Evolutionary conservation across 2,888 invertebrate species (phyloP).

Genomic region (Eupsilia transversa): DNA sequence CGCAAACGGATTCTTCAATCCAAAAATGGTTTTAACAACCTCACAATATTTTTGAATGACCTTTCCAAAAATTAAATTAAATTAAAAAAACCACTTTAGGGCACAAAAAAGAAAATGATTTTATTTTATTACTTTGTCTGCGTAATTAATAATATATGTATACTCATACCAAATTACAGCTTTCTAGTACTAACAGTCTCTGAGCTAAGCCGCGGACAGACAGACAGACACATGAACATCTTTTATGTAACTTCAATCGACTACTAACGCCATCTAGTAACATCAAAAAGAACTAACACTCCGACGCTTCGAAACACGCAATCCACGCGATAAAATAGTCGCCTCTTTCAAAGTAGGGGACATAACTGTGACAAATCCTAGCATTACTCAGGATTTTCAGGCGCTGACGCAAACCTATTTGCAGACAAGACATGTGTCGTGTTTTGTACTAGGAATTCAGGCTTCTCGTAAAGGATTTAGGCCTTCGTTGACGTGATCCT

Average conservation of each 20-base stretch:
- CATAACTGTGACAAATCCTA: slow-evolving; percentile 60
- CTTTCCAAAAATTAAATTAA: too few relatives aligned
- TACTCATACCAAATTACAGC: too few relatives aligned
- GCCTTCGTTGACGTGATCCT: slow-evolving; percentile 29
- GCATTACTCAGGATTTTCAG: slow-evolving; percentile 67
- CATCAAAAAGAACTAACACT: slow-evolving; percentile 14
- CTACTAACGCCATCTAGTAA: slow-evolving; percentile 48
- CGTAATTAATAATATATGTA: too few relatives aligned
- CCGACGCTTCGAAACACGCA: slow-evolving; percentile 1
- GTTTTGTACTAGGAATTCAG: slow-evolving; percentile 44
- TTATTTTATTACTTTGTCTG: too few relatives aligned
- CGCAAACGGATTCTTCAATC: too few relatives aligned
- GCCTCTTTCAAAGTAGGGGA: slow-evolving; percentile 46
- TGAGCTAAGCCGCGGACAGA: too few relatives aligned
- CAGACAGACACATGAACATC: too few relatives aligned
- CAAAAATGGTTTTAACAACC: too few relatives aligned
- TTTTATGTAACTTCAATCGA: not conserved
- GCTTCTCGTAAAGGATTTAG: slow-evolving; percentile 43
- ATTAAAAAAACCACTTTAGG: too few relatives aligned
- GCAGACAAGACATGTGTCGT: slow-evolving; percentile 42
- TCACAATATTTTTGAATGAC: too few relatives aligned
- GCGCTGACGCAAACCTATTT: slow-evolving; percentile 58
- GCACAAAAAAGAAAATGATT: too few relatives aligned
- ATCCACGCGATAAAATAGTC: slow-evolving; percentile 34
- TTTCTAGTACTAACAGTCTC: too few relatives aligned